These are phyloP conservation scores for Rhorus exstirpatorius DNA, from an alignment of 2,888 invertebrate genomes.

Conservation along the genomic window DNA sequence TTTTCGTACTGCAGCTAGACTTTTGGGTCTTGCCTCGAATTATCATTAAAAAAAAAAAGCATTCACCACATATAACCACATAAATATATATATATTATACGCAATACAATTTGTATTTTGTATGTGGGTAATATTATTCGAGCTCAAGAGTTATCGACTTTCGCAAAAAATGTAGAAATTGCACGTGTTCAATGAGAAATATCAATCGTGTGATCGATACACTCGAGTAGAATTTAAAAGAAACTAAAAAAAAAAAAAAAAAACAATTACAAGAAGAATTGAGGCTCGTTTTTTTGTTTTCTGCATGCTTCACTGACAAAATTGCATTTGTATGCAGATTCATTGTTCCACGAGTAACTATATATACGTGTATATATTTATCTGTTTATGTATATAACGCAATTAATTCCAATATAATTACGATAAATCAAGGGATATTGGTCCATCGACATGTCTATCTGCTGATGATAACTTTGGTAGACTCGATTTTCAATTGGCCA, in stretches of 20 bases:
- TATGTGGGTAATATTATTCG: too few species aligned
- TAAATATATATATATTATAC: conserved; percentile 36
- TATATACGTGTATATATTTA: conserved; percentile 18
- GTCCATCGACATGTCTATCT: too few species aligned
- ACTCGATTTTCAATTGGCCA: too few species aligned
- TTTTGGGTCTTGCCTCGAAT: conserved; percentile 57
- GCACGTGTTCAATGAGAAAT: conserved; percentile 14
- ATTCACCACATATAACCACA: conserved; percentile 43
- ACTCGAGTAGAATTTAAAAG: background rate
- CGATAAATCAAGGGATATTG: too few species aligned
- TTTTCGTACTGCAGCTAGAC: conserved; percentile 68
- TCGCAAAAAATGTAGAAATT: conserved; percentile 20
- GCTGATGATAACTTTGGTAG: too few species aligned
- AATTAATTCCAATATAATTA: too few species aligned
- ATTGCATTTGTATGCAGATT: conserved; percentile 66
- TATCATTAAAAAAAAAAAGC: conserved; percentile 44
- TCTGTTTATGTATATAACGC: conserved; percentile 30
- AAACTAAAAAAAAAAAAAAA: too few species aligned
- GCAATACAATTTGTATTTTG: conserved; percentile 5
- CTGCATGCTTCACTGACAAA: conserved; percentile 71
- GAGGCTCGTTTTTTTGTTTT: conserved; percentile 40
- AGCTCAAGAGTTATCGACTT: conserved; percentile 53
- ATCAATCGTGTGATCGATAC: background rate
- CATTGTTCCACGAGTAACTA: conserved; percentile 35
- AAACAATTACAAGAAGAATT: too few species aligned